Base-by-base conservation (phyloP, 2,797 vertebrate species). In the Varecia variegata region DNA sequence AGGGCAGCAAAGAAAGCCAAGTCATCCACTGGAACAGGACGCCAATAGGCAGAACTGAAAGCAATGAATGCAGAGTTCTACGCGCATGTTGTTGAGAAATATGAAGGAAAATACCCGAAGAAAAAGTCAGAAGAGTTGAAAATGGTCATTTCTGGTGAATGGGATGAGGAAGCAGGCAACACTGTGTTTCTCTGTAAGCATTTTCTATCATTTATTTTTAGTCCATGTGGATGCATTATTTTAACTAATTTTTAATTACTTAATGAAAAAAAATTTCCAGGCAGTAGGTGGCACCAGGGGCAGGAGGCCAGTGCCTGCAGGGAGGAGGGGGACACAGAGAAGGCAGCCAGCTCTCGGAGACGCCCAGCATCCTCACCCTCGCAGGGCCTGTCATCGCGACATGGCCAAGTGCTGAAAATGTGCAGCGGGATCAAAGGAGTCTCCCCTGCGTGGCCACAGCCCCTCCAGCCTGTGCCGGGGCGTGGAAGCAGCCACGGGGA, bases 331-430 rank as follows among this genome's bases (percentile, higher is more conserved):
- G 27, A 2, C 38, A 68, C 7, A 3, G 5, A 80, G 14, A 80
- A 27, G 47, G 38, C 25, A 50, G 17, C 1, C 62, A 18, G 25
- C 18, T 10, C 43, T 25, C 1, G 7, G 27, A 65, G 58, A 47
- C 2, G 4, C 27, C 25, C 2, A 17, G 32, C 32, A 4, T 23
- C 43, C n/a, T 71, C 40, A 2, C 21, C 32, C 40, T 71, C 17
- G 18, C 30, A 11, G 67, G 50, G 58, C 43, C n/a, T 87, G 25
- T 25, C 20, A 20, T 62, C 11, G 12, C 40, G 12, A 40, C 11
- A 32, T 38, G 7, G 3, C 17, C 8, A 27, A 60, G 5, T 4
- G 5, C n/a, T 38, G 25, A 50, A 38, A 65, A 27, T 1, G 0
- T 10, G 21, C 27, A 1, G 7, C 14, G 9, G 43, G 25, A 40